Conservation (phyloP, 2,888 invertebrate species). For the Zaprionus lineosus region DNA sequence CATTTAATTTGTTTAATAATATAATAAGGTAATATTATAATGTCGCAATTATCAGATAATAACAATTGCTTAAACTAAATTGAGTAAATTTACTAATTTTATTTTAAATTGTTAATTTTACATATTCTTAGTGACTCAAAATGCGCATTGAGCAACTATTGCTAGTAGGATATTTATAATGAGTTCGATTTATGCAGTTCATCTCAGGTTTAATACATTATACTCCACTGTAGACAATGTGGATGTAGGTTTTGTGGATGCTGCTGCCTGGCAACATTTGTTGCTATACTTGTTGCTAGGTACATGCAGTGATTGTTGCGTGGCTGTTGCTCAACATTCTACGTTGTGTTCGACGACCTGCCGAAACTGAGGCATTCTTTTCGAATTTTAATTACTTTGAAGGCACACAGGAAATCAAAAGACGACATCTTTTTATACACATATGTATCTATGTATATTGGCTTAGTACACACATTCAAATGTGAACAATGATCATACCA, state of each 20-base stretch:
- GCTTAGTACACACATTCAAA: neutral
- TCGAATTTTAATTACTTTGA: conserved; percentile 20
- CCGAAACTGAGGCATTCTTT: conserved; percentile 16
- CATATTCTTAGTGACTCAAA: too few relatives aligned
- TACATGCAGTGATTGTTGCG: conserved; percentile 27
- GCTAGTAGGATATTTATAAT: too few relatives aligned
- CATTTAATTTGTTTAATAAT: too few relatives aligned
- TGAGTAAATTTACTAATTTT: too few relatives aligned
- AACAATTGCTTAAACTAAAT: too few relatives aligned
- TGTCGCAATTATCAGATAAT: too few relatives aligned
- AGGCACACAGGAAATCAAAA: conserved; percentile 39
- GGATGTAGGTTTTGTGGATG: conserved; percentile 55
- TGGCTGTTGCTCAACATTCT: conserved; percentile 10
- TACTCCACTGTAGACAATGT: conserved; percentile 35
- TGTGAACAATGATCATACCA: conserved; percentile 20
- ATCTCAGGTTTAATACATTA: too few relatives aligned
- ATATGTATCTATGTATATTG: neutral
- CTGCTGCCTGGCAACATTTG: conserved; percentile 33
- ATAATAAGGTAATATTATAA: too few relatives aligned
- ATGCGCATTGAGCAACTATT: too few relatives aligned
- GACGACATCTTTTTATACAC: neutral
- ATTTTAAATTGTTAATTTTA: too few relatives aligned
- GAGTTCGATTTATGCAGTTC: too few relatives aligned
- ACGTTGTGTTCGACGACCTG: conserved; percentile 26
- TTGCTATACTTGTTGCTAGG: conserved; percentile 14